Conservation (phyloP, 2,888 invertebrate genomes). For the Apamea sordens region DNA sequence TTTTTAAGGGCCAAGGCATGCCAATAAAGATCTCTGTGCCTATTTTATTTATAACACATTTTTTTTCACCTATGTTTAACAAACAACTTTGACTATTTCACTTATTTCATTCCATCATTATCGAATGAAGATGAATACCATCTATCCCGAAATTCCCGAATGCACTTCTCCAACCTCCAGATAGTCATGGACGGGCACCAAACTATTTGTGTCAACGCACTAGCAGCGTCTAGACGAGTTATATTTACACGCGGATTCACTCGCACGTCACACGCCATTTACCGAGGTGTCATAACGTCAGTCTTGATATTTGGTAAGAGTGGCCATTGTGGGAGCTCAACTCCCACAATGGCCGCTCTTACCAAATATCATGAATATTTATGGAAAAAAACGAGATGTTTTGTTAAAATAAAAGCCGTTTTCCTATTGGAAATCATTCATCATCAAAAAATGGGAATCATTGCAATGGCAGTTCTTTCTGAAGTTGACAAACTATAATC, state of each 20-base stretch:
- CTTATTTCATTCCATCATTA: not conserved
- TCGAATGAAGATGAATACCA: not conserved
- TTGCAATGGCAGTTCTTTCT: not conserved
- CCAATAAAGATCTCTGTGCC: not conserved
- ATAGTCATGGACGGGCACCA: conserved; percentile 50
- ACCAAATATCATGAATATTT: too few species aligned
- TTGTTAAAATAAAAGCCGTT: not conserved
- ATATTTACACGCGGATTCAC: conserved; percentile 71
- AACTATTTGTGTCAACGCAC: conserved; percentile 74
- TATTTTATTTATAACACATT: not conserved
- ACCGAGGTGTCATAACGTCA: conserved; percentile 44
- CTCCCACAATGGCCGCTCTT: too few species aligned
- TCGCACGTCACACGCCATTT: conserved; percentile 60
- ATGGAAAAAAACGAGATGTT: not conserved
- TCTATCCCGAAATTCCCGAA: conserved; percentile 12
- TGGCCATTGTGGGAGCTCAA: conserved; percentile 28
- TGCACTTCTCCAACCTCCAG: conserved; percentile 53
- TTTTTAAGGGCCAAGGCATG: not conserved
- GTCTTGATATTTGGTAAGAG: conserved; percentile 26
- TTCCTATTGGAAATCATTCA: not conserved
- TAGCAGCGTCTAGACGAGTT: conserved; percentile 77
- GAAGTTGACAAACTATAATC: not conserved
- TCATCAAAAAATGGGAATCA: not conserved
- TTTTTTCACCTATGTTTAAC: too few species aligned
- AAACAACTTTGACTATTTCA: not conserved